Conservation (phyloP, 2,113 vertebrate species). For the Numenius arquata region DNA sequence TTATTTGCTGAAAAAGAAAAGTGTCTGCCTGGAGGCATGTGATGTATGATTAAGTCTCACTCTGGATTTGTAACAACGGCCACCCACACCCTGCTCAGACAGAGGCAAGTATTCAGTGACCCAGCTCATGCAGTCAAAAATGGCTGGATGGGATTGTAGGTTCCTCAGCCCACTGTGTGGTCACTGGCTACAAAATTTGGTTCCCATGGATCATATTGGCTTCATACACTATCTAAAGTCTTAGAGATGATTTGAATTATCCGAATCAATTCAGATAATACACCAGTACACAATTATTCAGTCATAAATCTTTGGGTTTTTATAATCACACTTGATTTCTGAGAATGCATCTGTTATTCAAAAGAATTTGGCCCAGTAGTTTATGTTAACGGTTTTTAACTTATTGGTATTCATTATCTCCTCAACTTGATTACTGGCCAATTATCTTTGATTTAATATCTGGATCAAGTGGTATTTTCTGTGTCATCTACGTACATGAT, state of each 20-base stretch:
- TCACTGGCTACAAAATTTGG: background rate
- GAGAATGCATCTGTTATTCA: background rate
- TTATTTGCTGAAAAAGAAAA: background rate
- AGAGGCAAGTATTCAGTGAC: background rate
- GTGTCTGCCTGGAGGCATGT: background rate
- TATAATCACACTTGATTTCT: background rate
- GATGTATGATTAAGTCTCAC: background rate
- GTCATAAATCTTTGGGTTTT: background rate
- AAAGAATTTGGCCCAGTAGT: background rate
- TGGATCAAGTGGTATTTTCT: background rate
- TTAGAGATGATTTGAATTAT: background rate
- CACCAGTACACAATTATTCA: background rate
- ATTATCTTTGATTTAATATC: background rate
- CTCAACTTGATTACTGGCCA: background rate
- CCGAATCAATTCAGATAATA: background rate
- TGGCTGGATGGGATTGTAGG: background rate
- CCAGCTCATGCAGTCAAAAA: background rate
- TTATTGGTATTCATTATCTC: background rate
- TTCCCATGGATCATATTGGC: background rate
- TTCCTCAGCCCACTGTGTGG: background rate
- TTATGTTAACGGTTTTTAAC: background rate
- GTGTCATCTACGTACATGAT: background rate
- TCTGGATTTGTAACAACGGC: conserved; percentile 28
- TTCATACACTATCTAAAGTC: background rate
- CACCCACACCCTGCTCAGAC: conserved; percentile 23